A percentile compares a stretch with the other conserved stretches of the same genome.
These are phyloP conservation scores for Ptychoptera albimana DNA, from an alignment of 2,888 invertebrate species.

Conservation along the genomic window DNA sequence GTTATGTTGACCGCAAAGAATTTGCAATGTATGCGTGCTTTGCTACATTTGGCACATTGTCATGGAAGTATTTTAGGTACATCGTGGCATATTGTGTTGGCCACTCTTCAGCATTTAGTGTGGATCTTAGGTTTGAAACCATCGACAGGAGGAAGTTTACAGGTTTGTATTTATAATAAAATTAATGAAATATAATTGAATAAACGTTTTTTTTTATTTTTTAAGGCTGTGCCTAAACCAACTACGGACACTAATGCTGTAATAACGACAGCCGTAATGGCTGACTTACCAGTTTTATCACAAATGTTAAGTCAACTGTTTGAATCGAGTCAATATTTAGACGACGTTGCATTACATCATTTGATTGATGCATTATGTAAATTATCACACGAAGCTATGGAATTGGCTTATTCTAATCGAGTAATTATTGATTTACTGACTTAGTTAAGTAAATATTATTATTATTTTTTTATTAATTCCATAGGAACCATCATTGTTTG, in stretches of 20 bases:
- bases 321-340: constrained; percentile 84
- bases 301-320: constrained; percentile 85
- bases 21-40: constrained; percentile 87
- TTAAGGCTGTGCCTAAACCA: constrained; percentile 51
- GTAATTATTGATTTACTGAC: constrained; percentile 30
- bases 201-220: background rate
- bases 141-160: constrained; percentile 83
- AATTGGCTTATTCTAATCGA: constrained; percentile 85
- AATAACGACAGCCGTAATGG: constrained; percentile 91
- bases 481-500: constrained; percentile 89
- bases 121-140: constrained; percentile 96
- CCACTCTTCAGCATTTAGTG: constrained; percentile 78
- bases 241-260: constrained; percentile 65
- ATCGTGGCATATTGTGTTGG: constrained; percentile 91
- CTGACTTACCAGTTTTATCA: constrained; percentile 80
- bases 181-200: background rate
- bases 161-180: constrained; percentile 17
- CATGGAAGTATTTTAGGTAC: constrained; percentile 85
- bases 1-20: constrained; percentile 98
- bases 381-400: constrained; percentile 93
- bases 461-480: background rate
- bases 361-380: constrained; percentile 93
- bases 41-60: constrained; percentile 76
- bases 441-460: background rate
- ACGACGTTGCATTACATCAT: constrained; percentile 89